These are phyloP conservation scores for Hemichromis elongatus DNA, from an alignment of 2,113 vertebrate species.

Conservation along the genomic window DNA sequence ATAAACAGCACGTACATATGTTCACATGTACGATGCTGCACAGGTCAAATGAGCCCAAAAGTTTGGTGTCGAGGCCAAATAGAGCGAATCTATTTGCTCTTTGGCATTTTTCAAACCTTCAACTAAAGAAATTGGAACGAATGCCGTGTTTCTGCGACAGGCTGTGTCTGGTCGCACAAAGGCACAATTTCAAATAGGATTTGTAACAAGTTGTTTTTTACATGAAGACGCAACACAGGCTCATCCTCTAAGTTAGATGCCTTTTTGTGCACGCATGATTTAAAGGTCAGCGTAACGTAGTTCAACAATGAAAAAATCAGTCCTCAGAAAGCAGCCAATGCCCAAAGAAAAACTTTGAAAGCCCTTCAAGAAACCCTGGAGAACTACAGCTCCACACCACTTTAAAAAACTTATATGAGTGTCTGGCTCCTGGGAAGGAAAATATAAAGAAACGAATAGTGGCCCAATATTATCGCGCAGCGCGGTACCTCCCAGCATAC, in stretches of 20 bases:
- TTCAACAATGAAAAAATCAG: neutral
- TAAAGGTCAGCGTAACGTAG: neutral
- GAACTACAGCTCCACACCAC: neutral
- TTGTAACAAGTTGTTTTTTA: neutral
- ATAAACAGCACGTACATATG: conserved; percentile 25
- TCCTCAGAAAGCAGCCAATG: neutral
- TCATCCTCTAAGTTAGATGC: neutral
- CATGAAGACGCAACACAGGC: neutral
- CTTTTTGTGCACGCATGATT: neutral
- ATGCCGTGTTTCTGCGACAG: neutral
- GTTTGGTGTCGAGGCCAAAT: no score
- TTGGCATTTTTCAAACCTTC: neutral
- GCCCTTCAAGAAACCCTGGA: neutral
- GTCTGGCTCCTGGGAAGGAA: neutral
- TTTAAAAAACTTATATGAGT: no score
- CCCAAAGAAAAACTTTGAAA: neutral
- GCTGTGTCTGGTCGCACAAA: neutral
- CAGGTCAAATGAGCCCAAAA: no score
- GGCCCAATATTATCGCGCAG: neutral
- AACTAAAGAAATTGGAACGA: neutral
- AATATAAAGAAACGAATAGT: neutral
- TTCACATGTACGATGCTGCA: neutral
- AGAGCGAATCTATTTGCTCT: neutral
- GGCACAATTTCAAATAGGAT: neutral
- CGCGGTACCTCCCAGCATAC: neutral